Conservation (phyloP, 92 coral and sea anemone genomes). For the Palythoa heliodiscus region DNA sequence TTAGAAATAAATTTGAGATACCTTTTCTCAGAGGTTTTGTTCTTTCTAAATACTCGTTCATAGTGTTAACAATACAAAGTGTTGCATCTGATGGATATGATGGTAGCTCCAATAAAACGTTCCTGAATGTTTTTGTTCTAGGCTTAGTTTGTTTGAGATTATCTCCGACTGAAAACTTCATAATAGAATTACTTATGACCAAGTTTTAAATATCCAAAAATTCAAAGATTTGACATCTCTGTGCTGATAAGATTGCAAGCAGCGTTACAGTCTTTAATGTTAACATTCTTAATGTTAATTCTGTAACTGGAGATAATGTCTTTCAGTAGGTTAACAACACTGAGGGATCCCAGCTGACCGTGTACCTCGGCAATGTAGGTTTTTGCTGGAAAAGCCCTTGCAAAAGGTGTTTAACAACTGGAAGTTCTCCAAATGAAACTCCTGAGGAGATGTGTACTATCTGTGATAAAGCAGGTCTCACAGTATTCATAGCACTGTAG, state of each 20-base stretch:
- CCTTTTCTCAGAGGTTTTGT: constrained; percentile 39
- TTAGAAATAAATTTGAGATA: too few species aligned
- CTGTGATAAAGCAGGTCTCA: constrained; percentile 56
- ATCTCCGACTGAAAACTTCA: constrained; percentile 51
- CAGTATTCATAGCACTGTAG: constrained; percentile 65
- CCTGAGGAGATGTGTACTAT: constrained; percentile 50
- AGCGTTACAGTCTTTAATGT: constrained; percentile 1
- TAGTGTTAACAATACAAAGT: constrained; percentile 44
- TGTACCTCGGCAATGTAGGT: too few species aligned
- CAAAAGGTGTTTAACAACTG: constrained; percentile 48
- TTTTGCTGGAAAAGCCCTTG: constrained; percentile 40
- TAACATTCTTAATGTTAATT: constrained; percentile 42
- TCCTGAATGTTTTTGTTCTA: constrained; percentile 53
- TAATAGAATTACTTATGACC: neutral
- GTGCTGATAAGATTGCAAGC: too few species aligned
- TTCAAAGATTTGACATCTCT: too few species aligned
- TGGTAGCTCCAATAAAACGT: constrained; percentile 44
- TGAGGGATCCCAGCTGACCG: too few species aligned
- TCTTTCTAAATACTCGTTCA: constrained; percentile 6
- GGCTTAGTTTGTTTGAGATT: constrained; percentile 59
- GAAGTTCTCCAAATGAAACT: constrained; percentile 52
- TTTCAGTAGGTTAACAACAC: neutral
- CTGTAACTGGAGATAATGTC: constrained; percentile 29
- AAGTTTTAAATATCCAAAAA: too few species aligned
- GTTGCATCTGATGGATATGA: constrained; percentile 39